Conservation (phyloP, 2,113 vertebrate species). For the Hystrix brachyura region DNA sequence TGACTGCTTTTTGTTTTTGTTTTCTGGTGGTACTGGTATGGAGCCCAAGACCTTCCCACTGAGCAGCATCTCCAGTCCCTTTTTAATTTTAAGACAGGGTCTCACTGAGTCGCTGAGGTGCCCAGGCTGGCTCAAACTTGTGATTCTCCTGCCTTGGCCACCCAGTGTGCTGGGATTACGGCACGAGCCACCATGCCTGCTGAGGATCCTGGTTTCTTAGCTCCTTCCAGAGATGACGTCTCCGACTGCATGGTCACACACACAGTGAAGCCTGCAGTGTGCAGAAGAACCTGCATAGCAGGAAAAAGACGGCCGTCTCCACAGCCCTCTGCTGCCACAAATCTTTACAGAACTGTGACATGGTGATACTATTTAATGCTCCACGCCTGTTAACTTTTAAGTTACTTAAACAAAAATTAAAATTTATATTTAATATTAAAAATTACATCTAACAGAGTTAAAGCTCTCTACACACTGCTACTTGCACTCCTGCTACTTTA, state of each 20-base stretch:
- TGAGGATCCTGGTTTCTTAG: not conserved
- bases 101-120: not conserved
- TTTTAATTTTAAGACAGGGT: not conserved
- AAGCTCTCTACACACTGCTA: not conserved
- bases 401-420: constrained; percentile 46
- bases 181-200: not conserved
- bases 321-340: not conserved
- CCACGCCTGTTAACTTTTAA: constrained; percentile 40
- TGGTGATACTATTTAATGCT: not conserved
- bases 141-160: not conserved
- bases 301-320: not conserved
- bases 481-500: not conserved
- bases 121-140: not conserved
- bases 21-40: not conserved
- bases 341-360: constrained; percentile 23
- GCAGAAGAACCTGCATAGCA: not conserved
- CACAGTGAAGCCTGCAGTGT: not conserved
- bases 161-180: not conserved
- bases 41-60: not conserved
- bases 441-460: constrained; percentile 32
- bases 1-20: not conserved
- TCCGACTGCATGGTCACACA: not conserved
- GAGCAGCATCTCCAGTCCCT: not conserved
- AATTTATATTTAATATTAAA: constrained; percentile 52
- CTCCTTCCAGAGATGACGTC: not conserved